Conservation (phyloP, 2,113 vertebrate genomes). For the Tetraodon nigroviridis region DNA sequence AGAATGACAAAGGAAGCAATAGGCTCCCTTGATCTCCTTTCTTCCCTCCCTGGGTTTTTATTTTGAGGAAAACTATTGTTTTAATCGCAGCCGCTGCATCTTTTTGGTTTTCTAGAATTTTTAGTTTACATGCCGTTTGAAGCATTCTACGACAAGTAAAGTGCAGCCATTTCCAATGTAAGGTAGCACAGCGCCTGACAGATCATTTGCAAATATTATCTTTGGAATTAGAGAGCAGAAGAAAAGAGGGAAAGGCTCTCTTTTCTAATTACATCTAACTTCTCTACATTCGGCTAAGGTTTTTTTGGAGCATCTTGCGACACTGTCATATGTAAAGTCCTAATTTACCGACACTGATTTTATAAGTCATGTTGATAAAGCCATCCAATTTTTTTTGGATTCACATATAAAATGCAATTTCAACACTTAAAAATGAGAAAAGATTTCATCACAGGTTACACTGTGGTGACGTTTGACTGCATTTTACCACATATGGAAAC, state of each 20-base stretch:
- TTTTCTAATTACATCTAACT: neutral
- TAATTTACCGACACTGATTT: no score
- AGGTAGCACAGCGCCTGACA: slow-evolving; percentile 7
- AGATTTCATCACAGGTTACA: no score
- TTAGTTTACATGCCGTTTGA: neutral
- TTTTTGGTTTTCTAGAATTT: neutral
- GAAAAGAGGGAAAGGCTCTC: neutral
- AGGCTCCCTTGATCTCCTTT: slow-evolving; percentile 25
- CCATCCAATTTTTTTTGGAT: no score
- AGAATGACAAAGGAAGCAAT: slow-evolving; percentile 32
- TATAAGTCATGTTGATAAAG: no score
- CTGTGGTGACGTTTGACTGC: no score
- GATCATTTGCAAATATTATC: slow-evolving; percentile 3
- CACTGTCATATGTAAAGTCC: no score
- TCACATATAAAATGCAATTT: no score
- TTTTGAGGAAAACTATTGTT: slow-evolving; percentile 11
- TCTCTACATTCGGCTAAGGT: neutral
- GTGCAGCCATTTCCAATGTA: slow-evolving; percentile 2
- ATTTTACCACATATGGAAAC: no score
- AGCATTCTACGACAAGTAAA: slow-evolving; percentile 3
- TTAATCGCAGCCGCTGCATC: neutral
- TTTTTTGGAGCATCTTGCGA: no score
- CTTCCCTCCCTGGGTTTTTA: slow-evolving; percentile 28
- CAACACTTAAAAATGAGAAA: no score
- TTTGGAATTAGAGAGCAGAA: neutral